phyloP scores from a whole-genome alignment of 1,140 invertebrate species.

The Hetaerina americana region DNA sequence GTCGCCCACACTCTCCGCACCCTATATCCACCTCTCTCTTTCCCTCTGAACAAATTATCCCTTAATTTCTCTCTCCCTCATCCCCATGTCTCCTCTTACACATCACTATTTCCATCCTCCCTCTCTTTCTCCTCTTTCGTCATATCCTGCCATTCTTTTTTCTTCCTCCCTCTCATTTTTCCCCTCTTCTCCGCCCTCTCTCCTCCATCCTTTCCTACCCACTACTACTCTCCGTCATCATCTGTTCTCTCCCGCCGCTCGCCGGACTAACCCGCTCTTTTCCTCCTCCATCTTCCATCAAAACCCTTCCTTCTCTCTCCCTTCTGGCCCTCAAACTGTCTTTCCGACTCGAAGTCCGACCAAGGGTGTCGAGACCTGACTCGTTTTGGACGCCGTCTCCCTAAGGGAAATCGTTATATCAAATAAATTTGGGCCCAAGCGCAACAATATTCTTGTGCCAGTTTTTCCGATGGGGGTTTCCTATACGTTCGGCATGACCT shows the following conservation, averaged over 20 bases:
- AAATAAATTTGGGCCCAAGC: no score
- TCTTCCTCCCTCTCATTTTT: not conserved
- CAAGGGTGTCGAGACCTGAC: no score
- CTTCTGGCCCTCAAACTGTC: no score
- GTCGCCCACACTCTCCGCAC: not conserved
- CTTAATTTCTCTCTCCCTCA: not conserved
- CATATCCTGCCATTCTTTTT: not conserved
- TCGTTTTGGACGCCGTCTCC: no score
- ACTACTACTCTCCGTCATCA: not conserved
- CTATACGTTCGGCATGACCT: no score
- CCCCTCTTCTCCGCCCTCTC: not conserved
- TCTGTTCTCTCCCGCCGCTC: not conserved
- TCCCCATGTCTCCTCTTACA: not conserved
- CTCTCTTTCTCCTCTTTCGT: not conserved
- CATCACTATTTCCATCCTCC: not conserved
- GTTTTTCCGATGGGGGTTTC: no score
- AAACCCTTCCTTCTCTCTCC: no score
- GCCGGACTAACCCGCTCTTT: not conserved
- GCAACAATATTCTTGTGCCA: no score
- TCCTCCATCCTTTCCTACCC: not conserved
- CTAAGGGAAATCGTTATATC: no score
- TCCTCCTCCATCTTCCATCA: no score
- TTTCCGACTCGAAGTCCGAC: no score
- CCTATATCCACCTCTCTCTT: not conserved
- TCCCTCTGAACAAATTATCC: not conserved